Evolutionary conservation across 2,888 invertebrate species (phyloP), one percentile per base, ranked within the genome.

Genomic region (Leptarthrus brevirostris): DNA sequence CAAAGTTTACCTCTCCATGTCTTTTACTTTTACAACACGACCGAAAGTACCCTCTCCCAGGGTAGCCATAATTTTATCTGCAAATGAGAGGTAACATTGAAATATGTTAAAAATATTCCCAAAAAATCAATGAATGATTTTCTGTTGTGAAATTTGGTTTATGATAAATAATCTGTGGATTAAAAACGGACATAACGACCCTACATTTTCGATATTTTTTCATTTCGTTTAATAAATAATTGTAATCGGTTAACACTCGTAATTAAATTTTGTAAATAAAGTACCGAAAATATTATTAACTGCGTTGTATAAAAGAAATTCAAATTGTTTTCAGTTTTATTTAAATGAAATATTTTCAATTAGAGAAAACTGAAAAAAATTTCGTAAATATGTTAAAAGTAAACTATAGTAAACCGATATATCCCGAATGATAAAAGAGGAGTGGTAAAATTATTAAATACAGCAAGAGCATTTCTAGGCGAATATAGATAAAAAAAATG

Each of bases 21-120:
- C 98, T 88, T 95, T 95, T 87, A 97, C 97, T 90, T 98, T 95
- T 85, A 98, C 97, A 85, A 99, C 98, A 90, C 98, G 98, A 86
- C 99, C 99, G 91, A 99, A 99, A 81, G 99, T 99, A 85, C 99
- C 99, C 89, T 99, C 98, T 82, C 99, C 99, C 85, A 99, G 93
- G 82, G 98, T 99, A 87, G 93, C 92, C 89, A 96, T 90, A 88
- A 99, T 94, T 91, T 96, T 96, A 93, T 98, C 98, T 98, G 95
- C 85, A 93, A 94, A 87, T 85, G 87, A 90, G 89, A 58, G 44
- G 18, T 66, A n/a, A 30, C 34, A 66, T 54, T 70, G 49, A 47
- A 74, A 64, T 40, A 26, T 36, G 8, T 26, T n/a, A 36, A 20
- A 44, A 44, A 56, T 40, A 2, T 40, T 20, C 14, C 8, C 20